Percentiles rank a stretch among this genome's conserved stretches.
phyloP scores from a whole-genome alignment of 2,113 vertebrate species.

The Orthonyx spaldingii region DNA sequence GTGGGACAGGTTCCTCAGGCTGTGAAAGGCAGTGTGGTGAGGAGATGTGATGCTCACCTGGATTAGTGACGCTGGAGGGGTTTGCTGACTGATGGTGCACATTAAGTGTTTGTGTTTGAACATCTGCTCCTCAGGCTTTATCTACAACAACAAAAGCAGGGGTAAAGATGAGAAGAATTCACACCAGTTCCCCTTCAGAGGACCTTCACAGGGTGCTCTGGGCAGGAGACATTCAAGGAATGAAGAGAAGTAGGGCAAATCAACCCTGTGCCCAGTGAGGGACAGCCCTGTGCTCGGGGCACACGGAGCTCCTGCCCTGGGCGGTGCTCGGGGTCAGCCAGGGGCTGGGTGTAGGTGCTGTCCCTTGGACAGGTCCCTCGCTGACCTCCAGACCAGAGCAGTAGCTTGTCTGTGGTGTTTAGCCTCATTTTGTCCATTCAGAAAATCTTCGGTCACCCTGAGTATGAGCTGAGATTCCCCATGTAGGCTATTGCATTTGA shows the following conservation, averaged over 20 bases:
- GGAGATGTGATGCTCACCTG: neutral
- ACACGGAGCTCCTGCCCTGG: neutral
- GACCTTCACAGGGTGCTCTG: fast-evolving
- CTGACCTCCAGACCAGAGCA: neutral
- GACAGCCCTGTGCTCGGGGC: neutral
- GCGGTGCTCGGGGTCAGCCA: neutral
- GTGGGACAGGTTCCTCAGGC: neutral
- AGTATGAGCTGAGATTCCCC: neutral
- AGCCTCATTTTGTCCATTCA: neutral
- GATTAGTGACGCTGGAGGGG: neutral
- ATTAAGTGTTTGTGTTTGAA: neutral
- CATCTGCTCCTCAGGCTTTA: neutral
- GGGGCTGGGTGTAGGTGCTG: neutral
- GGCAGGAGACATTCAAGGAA: neutral
- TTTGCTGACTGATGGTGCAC: neutral
- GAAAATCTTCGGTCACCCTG: neutral
- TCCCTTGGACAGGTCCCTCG: neutral
- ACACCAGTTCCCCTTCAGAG: neutral
- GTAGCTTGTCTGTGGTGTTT: neutral
- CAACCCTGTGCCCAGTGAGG: neutral
- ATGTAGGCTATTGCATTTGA: neutral
- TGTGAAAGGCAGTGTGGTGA: neutral
- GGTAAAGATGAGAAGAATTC: neutral
- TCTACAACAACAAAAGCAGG: neutral
- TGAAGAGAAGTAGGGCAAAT: neutral